Conservation (phyloP, 2,797 vertebrate genomes). For the Botia kubotai region DNA sequence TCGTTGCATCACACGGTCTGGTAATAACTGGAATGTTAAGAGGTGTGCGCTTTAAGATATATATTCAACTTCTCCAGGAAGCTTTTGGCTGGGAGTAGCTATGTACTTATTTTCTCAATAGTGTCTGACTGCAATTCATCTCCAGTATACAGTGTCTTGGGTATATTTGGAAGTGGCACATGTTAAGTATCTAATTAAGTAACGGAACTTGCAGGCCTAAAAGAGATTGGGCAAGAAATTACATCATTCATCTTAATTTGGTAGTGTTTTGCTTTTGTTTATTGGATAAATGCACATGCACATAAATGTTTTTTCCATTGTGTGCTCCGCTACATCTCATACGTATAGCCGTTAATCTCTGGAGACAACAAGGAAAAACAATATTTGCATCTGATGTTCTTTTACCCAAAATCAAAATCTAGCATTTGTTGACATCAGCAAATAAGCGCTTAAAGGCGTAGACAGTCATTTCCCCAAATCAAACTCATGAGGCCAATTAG, state of each 20-base stretch:
- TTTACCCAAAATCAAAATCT: slow-evolving; percentile 12
- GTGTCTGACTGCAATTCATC: slow-evolving; percentile 3
- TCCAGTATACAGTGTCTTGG: slow-evolving; percentile 11
- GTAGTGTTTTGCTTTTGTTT: slow-evolving; percentile 48
- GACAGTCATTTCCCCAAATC: slow-evolving; percentile 16
- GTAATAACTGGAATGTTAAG: slow-evolving; percentile 57
- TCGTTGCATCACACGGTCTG: slow-evolving; percentile 47
- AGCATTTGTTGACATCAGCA: slow-evolving; percentile 23
- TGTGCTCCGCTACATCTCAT: slow-evolving; percentile 5
- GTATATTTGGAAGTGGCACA: slow-evolving; percentile 32
- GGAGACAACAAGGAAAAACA: slow-evolving; percentile 2
- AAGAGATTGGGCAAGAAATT: slow-evolving; percentile 35
- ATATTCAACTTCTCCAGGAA: slow-evolving; percentile 12
- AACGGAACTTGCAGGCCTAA: slow-evolving; percentile 36
- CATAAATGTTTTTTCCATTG: slow-evolving; percentile 16
- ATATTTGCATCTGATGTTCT: not conserved
- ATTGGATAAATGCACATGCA: slow-evolving; percentile 34
- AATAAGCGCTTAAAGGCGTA: slow-evolving; percentile 15
- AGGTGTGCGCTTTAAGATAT: slow-evolving; percentile 35
- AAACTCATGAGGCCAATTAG: not conserved
- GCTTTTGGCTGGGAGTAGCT: not conserved
- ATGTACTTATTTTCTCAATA: slow-evolving; percentile 29
- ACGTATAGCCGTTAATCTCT: slow-evolving; percentile 9
- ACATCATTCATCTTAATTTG: slow-evolving; percentile 49
- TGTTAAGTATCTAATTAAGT: slow-evolving; percentile 52